Conservation (phyloP, 2,113 vertebrate genomes). For the Malaclemys terrapin region DNA sequence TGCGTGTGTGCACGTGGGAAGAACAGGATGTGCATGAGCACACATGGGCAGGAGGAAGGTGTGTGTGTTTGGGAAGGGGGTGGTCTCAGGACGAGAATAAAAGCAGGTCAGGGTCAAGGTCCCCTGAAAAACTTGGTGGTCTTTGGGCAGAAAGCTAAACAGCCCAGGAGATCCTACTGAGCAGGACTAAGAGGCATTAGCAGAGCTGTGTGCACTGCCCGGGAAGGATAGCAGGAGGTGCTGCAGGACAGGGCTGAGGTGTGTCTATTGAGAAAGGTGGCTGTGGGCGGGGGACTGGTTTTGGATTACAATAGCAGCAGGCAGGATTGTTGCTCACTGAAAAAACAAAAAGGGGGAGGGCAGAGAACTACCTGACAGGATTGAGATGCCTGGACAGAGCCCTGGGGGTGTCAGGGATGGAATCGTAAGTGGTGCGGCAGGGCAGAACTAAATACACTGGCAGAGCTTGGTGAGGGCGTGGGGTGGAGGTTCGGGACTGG, state of each 20-base stretch:
- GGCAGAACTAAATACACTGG: not conserved
- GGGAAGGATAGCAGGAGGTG: rapidly evolving
- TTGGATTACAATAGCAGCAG: rapidly evolving
- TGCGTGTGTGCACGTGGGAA: not conserved
- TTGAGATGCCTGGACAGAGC: too few relatives aligned
- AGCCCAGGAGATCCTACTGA: not conserved
- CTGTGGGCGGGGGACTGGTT: too few relatives aligned
- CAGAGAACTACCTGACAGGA: too few relatives aligned
- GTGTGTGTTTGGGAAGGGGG: not conserved
- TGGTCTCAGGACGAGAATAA: too few relatives aligned
- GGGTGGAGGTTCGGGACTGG: not conserved
- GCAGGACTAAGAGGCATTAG: not conserved
- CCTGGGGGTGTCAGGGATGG: too few relatives aligned
- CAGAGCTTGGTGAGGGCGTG: not conserved
- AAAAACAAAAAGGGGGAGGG: too few relatives aligned
- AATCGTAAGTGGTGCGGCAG: too few relatives aligned
- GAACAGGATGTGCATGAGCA: too few relatives aligned
- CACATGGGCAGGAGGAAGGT: not conserved
- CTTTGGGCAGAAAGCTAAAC: not conserved
- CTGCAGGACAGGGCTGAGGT: rapidly evolving
- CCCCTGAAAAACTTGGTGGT: not conserved
- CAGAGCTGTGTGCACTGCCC: rapidly evolving
- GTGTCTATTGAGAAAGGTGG: not conserved
- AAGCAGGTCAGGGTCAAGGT: not conserved
- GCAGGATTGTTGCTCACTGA: not conserved